Percentiles rank a stretch among this genome's conserved stretches.
phyloP scores from a whole-genome alignment of 2,113 vertebrate genomes.

The Anguilla rostrata region DNA sequence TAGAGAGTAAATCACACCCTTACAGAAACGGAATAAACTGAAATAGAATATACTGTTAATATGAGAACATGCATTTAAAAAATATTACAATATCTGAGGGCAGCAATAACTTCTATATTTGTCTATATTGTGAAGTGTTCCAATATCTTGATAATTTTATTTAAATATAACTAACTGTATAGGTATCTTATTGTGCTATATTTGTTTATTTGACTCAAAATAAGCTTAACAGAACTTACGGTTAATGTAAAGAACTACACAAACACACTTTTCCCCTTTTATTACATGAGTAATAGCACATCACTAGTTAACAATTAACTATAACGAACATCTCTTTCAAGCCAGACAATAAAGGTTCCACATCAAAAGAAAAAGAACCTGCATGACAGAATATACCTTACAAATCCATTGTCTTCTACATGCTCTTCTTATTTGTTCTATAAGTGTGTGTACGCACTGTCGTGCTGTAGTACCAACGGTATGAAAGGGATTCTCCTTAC shows the following conservation, averaged over 20 bases:
- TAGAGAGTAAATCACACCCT: too few relatives aligned
- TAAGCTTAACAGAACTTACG: too few relatives aligned
- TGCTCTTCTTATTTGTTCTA: conserved; percentile 60
- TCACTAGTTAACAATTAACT: conserved; percentile 75
- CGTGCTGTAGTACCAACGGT: conserved; percentile 20
- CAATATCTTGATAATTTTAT: too few relatives aligned
- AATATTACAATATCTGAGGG: too few relatives aligned
- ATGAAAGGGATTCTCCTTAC: conserved; percentile 15
- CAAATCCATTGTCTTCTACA: conserved; percentile 60
- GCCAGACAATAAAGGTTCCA: conserved; percentile 66
- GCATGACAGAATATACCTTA: conserved; percentile 55
- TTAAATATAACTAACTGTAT: too few relatives aligned
- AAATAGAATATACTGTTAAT: too few relatives aligned
- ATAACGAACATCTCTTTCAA: conserved; percentile 75
- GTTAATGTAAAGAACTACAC: not conserved
- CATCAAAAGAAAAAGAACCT: conserved; percentile 49
- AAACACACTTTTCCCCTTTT: conserved; percentile 52
- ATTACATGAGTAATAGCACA: conserved; percentile 77
- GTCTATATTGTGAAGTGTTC: too few relatives aligned
- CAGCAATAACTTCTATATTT: too few relatives aligned
- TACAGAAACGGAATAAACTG: too few relatives aligned
- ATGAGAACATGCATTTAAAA: too few relatives aligned
- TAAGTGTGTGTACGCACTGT: conserved; percentile 36
- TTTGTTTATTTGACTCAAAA: too few relatives aligned
- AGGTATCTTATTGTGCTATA: too few relatives aligned